These are phyloP conservation scores for Actinopyga echinites DNA, from an alignment of 53 echinoderm and acorn worm genomes.

Conservation along the genomic window DNA sequence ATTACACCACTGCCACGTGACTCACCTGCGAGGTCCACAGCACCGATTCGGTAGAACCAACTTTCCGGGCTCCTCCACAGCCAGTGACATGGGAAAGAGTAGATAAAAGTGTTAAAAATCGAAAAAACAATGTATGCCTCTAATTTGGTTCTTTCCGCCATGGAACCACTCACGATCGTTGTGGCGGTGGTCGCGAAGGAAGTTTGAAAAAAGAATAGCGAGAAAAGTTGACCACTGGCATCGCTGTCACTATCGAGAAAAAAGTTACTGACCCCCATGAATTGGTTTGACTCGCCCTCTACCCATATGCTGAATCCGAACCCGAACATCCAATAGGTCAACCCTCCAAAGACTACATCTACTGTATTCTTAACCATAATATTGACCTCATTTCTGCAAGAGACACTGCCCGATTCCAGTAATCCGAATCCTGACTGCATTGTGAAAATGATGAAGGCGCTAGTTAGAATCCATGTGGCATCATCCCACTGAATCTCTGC, in stretches of 20 bases:
- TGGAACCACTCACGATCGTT: slow-evolving; percentile 71
- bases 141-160: slow-evolving; percentile 77
- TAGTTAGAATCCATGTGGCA: slow-evolving; percentile 86
- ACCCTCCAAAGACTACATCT: slow-evolving; percentile 79
- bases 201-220: slow-evolving; percentile 80
- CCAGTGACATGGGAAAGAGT: slow-evolving; percentile 82
- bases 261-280: slow-evolving; percentile 65
- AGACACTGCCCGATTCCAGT: slow-evolving; percentile 75
- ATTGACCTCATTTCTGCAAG: slow-evolving; percentile 80
- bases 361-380: slow-evolving; percentile 88
- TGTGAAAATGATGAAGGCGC: slow-evolving; percentile 84
- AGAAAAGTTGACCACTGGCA: slow-evolving; percentile 54
- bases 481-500: slow-evolving; percentile 64
- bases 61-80: slow-evolving; percentile 53
- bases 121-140: slow-evolving; percentile 80
- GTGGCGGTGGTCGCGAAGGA: slow-evolving; percentile 84
- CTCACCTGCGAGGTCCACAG: slow-evolving; percentile 70
- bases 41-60: slow-evolving; percentile 64
- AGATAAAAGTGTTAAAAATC: slow-evolving; percentile 68
- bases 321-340: slow-evolving; percentile 91
- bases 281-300: slow-evolving; percentile 44
- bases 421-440: slow-evolving; percentile 89
- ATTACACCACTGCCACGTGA: neutral
- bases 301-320: slow-evolving; percentile 70
- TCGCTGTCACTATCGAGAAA: slow-evolving; percentile 60